Percentiles rank a stretch among this genome's conserved stretches.
Conservation (phyloP, 1,140 invertebrate genomes). For the Oedothorax gibbosus region DNA sequence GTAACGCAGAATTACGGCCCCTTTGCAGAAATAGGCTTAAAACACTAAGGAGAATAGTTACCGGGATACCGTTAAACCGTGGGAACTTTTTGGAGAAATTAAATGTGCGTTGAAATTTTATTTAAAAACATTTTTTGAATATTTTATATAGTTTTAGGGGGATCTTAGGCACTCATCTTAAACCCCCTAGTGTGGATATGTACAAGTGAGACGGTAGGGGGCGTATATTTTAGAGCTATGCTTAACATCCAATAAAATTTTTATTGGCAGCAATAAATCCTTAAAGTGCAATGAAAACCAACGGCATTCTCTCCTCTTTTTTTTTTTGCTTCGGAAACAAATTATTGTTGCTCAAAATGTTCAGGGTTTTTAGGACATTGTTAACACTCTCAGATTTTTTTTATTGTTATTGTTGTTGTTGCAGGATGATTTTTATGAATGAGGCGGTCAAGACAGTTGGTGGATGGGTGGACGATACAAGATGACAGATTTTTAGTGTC, state of each 20-base stretch:
- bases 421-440: slow-evolving; percentile 2
- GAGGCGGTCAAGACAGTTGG: slow-evolving; percentile 1
- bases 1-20: slow-evolving; percentile 56
- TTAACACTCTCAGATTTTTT: slow-evolving; percentile 34
- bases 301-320: slow-evolving; percentile 33
- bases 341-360: slow-evolving; percentile 58
- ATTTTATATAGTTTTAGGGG: no score
- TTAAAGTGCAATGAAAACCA: slow-evolving; percentile 59
- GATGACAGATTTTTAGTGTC: slow-evolving; percentile 38
- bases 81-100: no score
- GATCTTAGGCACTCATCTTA: no score
- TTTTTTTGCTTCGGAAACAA: slow-evolving; percentile 30
- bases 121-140: no score
- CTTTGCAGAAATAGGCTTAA: slow-evolving; percentile 29
- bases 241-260: slow-evolving; percentile 57
- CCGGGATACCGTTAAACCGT: no score
- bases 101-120: no score
- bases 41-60: not conserved
- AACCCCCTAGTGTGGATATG: no score
- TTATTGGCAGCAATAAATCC: slow-evolving; percentile 56
- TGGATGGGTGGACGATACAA: slow-evolving; percentile 31
- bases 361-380: slow-evolving; percentile 55
- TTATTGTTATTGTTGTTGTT: slow-evolving; percentile 8
- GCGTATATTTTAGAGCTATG: slow-evolving; percentile 49
- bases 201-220: slow-evolving; percentile 15